Evolutionary conservation across 2,797 vertebrate genomes (phyloP).

Genomic region (Falco peregrinus): DNA sequence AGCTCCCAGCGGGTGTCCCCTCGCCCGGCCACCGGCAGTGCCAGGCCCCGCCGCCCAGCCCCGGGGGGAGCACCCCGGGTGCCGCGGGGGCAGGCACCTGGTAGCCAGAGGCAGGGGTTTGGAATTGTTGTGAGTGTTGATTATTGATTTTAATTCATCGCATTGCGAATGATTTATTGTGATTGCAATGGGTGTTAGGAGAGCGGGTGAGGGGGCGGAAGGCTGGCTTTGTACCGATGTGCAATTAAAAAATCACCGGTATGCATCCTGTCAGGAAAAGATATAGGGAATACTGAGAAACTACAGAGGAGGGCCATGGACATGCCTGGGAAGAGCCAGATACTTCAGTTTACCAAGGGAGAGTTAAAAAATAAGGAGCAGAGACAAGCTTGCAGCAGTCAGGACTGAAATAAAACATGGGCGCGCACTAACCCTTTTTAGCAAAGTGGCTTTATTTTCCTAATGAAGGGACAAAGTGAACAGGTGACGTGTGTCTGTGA

Average conservation of each 20-base stretch:
- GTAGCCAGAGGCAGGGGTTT: neutral
- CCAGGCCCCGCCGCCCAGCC: too few species aligned
- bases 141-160: too few species aligned
- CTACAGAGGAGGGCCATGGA: neutral
- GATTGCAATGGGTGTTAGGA: neutral
- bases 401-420: neutral
- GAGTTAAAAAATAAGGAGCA: neutral
- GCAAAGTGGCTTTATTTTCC: neutral
- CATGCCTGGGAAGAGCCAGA: neutral
- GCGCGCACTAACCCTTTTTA: neutral
- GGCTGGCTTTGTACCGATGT: neutral
- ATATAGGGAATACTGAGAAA: neutral
- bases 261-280: neutral
- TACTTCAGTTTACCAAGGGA: neutral
- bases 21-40: too few species aligned
- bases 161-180: neutral
- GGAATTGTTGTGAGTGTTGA: neutral
- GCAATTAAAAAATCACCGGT: neutral
- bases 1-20: neutral
- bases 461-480: neutral
- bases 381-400: neutral
- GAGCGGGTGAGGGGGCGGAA: neutral
- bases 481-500: fast-evolving
- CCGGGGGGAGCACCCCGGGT: fast-evolving
- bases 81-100: neutral